Percentiles rank a stretch among this genome's conserved stretches.
Evolutionary conservation across 2,797 vertebrate genomes (phyloP).

Genomic region (Leptodactylus fallax): DNA sequence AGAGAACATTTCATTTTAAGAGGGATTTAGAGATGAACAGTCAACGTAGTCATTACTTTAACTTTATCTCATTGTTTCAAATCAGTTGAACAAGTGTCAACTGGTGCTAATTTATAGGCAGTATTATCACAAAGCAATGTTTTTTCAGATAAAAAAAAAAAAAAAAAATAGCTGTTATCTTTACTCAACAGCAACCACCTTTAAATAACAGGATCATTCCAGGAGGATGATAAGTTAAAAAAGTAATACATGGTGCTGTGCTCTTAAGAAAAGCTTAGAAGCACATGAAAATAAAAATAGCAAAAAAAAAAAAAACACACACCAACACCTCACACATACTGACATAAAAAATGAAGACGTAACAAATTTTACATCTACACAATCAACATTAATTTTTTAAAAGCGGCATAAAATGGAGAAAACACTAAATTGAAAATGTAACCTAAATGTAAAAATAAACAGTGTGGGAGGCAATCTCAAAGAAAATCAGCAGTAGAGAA

Average conservation of each 20-base stretch:
- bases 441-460: background rate
- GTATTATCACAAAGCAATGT: background rate
- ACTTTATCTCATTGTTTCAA: conserved; percentile 12
- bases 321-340: no score
- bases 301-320: background rate
- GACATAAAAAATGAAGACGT: conserved; percentile 34
- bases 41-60: conserved; percentile 1
- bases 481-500: background rate
- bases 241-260: background rate
- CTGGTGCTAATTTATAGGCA: conserved; percentile 5
- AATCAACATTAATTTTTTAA: conserved; percentile 25
- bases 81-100: background rate
- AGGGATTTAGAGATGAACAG: background rate
- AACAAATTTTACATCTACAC: background rate
- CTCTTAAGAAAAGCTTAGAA: background rate
- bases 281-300: background rate
- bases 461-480: conserved; percentile 14
- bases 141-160: background rate
- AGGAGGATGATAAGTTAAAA: background rate
- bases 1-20: background rate
- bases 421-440: no score
- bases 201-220: background rate
- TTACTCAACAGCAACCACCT: conserved; percentile 5
- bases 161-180: conserved; percentile 17
- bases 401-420: conserved; percentile 3